Evolutionary conservation across 2,113 vertebrate species (phyloP).

Genomic region (Lepidothrix coronata): DNA sequence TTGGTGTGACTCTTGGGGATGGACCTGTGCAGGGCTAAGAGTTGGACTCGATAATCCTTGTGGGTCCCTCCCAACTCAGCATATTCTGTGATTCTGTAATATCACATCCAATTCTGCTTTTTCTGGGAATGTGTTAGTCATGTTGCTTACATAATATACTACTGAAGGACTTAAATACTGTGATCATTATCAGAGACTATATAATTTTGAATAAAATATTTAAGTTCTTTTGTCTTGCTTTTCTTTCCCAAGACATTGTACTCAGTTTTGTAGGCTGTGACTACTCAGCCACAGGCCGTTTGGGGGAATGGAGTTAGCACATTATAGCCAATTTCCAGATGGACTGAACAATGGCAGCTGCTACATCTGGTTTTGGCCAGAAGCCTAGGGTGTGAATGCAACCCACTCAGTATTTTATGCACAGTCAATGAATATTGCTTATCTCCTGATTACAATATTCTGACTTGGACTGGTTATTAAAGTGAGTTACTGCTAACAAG

Average conservation of each 20-base stretch:
- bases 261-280: not conserved
- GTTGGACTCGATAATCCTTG: not conserved
- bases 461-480: not conserved
- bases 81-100: not conserved
- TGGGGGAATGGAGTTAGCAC: not conserved
- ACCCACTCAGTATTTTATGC: not conserved
- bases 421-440: not conserved
- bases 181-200: not conserved
- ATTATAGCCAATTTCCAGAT: not conserved
- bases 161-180: not conserved
- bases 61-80: not conserved
- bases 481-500: not conserved
- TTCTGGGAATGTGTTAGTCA: not conserved
- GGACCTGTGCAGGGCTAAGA: not conserved
- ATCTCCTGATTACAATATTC: not conserved
- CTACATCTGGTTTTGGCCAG: slow-evolving; percentile 24
- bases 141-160: not conserved
- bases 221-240: not conserved
- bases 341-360: not conserved
- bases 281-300: not conserved
- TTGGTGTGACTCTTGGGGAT: not conserved
- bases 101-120: not conserved
- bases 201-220: not conserved
- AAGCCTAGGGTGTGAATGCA: not conserved
- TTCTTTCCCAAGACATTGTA: not conserved